Evolutionary conservation across 2,113 vertebrate species (phyloP).

Genomic region (Hippoglossus stenolepis): DNA sequence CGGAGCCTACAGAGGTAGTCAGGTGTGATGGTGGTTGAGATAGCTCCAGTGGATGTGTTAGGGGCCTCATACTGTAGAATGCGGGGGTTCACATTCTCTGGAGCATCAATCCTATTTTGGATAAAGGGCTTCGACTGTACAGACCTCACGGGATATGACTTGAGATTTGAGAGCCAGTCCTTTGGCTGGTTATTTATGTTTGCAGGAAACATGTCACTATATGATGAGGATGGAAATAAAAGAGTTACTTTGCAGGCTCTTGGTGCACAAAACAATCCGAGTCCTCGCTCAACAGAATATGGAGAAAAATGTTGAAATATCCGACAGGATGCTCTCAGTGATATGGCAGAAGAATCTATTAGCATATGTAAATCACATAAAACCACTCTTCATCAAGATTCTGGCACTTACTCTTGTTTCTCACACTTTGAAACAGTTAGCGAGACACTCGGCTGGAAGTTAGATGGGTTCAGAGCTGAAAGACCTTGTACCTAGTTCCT

Average conservation of each 20-base stretch:
- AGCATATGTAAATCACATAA: neutral
- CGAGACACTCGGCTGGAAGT: neutral
- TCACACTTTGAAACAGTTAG: neutral
- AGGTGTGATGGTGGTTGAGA: conserved; percentile 62
- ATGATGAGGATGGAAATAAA: neutral
- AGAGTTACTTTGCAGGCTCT: neutral
- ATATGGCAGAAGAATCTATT: neutral
- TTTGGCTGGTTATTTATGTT: conserved; percentile 8
- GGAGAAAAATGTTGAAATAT: neutral
- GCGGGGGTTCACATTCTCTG: conserved; percentile 42
- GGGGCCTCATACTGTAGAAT: conserved; percentile 37
- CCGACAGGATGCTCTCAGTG: neutral
- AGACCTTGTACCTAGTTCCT: neutral
- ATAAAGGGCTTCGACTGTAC: conserved; percentile 4
- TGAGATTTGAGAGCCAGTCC: neutral
- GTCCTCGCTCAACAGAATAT: neutral
- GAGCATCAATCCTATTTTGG: conserved; percentile 51
- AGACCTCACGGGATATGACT: neutral
- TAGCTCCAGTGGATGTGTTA: conserved; percentile 58
- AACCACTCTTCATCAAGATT: neutral
- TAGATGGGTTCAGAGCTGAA: neutral
- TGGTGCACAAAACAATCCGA: neutral
- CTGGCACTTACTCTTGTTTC: neutral
- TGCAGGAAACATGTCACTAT: conserved; percentile 10
- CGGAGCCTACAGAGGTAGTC: conserved; percentile 64